Conservation (phyloP, 1,140 invertebrate genomes). For the Babylonia areolata region DNA sequence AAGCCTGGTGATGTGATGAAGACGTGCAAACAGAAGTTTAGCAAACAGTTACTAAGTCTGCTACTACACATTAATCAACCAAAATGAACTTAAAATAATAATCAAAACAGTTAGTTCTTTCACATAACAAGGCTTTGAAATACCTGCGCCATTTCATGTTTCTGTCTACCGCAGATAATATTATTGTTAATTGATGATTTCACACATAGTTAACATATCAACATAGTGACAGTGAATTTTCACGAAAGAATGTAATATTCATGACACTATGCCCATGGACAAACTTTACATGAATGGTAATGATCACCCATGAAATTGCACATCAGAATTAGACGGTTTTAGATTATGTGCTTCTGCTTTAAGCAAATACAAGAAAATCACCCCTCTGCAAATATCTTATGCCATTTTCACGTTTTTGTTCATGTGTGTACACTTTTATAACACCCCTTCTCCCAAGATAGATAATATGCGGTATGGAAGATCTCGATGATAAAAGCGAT, state of each 20-base stretch:
- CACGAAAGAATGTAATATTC: too few species aligned
- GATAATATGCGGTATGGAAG: too few species aligned
- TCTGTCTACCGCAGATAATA: neutral
- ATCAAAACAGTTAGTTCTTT: constrained; percentile 14
- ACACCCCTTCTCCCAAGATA: too few species aligned
- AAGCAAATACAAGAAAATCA: too few species aligned
- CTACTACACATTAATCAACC: constrained; percentile 30
- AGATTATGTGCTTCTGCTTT: too few species aligned
- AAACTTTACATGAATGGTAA: too few species aligned
- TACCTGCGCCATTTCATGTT: neutral
- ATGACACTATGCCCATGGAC: neutral
- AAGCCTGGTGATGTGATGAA: neutral
- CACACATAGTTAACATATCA: neutral
- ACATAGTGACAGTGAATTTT: neutral
- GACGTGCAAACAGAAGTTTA: neutral
- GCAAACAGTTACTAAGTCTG: constrained; percentile 24
- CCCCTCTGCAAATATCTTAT: too few species aligned
- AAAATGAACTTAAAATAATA: constrained; percentile 19
- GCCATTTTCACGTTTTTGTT: too few species aligned
- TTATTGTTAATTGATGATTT: neutral
- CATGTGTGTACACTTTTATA: too few species aligned
- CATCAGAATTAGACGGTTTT: too few species aligned
- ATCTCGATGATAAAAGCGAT: too few species aligned
- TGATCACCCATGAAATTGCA: too few species aligned
- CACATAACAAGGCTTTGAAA: constrained; percentile 40